Evolutionary conservation across 2,797 vertebrate genomes (phyloP).

Genomic region (Sebastes nivosus): DNA sequence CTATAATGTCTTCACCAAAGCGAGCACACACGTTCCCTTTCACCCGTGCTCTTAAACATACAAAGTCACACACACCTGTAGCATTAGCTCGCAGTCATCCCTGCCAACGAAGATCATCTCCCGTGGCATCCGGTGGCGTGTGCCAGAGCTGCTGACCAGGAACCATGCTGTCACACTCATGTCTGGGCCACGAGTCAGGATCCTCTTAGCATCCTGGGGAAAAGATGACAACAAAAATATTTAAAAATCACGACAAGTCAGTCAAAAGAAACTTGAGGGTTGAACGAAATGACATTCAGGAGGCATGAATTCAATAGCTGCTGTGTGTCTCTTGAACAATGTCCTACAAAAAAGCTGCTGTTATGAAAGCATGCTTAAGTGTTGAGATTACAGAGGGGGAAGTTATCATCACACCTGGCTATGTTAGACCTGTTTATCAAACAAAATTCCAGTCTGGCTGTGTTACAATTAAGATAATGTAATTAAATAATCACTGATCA

Average conservation of each 20-base stretch:
- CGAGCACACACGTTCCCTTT: neutral
- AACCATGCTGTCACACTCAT: conserved; percentile 99
- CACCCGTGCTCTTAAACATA: neutral
- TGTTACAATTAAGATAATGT: neutral
- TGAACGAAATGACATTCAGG: neutral
- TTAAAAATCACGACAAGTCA: neutral
- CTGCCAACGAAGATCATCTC: conserved; percentile 99
- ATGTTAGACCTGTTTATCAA: conserved; percentile 36
- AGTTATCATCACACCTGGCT: neutral
- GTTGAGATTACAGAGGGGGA: conserved; percentile 12
- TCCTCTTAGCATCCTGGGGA: conserved; percentile 75
- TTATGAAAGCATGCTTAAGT: neutral
- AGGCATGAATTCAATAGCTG: neutral
- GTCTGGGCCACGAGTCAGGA: conserved; percentile 76
- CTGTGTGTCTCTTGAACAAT: conserved; percentile 6
- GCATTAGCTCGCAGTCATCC: conserved; percentile 98
- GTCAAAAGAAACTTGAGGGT: neutral
- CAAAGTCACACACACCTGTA: conserved; percentile 88
- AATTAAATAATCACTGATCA: conserved; percentile 3
- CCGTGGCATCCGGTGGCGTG: conserved; percentile 93
- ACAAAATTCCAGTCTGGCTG: neutral
- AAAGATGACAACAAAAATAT: neutral
- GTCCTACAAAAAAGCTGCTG: neutral
- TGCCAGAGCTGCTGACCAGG: conserved; percentile 97
- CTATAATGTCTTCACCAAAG: neutral